A percentile compares a stretch with the other conserved stretches of the same genome.
These are phyloP conservation scores for Scaptomyza hsui DNA, from an alignment of 1,140 invertebrate genomes.

Conservation along the genomic window DNA sequence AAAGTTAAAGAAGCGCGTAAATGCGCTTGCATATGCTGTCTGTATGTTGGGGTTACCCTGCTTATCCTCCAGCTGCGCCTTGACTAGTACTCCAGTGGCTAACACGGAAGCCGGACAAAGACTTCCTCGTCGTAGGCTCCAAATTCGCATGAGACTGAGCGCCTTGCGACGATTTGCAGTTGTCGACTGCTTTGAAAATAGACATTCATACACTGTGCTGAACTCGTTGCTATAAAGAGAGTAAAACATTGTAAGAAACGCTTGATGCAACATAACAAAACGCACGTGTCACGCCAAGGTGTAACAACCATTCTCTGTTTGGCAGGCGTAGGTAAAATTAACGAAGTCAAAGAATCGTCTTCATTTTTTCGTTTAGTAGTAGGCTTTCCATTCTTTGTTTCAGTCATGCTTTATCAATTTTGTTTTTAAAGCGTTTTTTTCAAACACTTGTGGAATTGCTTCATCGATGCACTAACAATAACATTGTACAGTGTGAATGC, in stretches of 20 bases:
- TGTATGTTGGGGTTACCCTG: conserved; percentile 44
- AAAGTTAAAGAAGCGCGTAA: conserved; percentile 80
- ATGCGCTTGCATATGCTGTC: conserved; percentile 65
- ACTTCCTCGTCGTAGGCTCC: conserved; percentile 64
- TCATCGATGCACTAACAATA: neutral
- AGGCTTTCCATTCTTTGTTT: neutral
- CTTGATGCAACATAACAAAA: neutral
- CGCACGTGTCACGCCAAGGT: conserved; percentile 71
- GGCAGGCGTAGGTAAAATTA: neutral
- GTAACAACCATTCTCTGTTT: conserved; percentile 65
- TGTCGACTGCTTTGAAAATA: conserved; percentile 48
- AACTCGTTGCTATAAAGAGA: conserved; percentile 67
- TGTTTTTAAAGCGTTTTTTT: neutral
- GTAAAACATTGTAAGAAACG: neutral
- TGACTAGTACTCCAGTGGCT: conserved; percentile 69
- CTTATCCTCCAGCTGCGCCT: conserved; percentile 56
- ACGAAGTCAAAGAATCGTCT: neutral
- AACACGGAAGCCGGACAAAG: conserved; percentile 78
- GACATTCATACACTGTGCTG: conserved; percentile 49
- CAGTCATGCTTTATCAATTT: conserved; percentile 14
- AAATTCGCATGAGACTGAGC: conserved; percentile 60
- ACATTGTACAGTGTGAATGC: neutral
- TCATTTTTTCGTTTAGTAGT: conserved; percentile 9
- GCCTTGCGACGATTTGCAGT: conserved; percentile 34
- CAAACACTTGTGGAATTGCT: neutral